Conservation (phyloP, 2,888 invertebrate species). For the Coronaproctus castanopsis region DNA sequence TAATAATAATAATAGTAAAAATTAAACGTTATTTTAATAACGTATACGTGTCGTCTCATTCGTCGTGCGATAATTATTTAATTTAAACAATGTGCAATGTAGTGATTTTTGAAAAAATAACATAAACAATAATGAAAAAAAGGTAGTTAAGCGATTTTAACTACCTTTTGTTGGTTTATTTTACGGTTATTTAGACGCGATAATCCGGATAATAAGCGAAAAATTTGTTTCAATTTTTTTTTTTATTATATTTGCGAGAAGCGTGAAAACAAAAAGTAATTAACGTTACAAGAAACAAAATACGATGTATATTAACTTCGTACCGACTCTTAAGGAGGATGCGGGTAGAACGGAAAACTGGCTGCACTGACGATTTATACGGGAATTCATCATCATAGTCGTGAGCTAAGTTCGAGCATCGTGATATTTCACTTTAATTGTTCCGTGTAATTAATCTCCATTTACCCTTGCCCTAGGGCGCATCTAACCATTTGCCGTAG, state of each 20-base stretch:
- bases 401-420: too few relatives aligned
- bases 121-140: background rate
- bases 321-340: too few relatives aligned
- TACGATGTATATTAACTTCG: background rate
- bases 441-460: too few relatives aligned
- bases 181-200: too few relatives aligned
- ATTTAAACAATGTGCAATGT: background rate
- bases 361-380: background rate
- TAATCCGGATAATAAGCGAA: too few relatives aligned
- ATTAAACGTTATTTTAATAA: too few relatives aligned
- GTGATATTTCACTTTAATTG: too few relatives aligned
- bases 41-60: too few relatives aligned
- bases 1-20: too few relatives aligned
- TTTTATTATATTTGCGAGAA: background rate
- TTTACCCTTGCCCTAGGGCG: too few relatives aligned
- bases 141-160: background rate
- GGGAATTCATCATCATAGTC: background rate
- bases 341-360: background rate
- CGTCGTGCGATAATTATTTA: background rate
- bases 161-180: too few relatives aligned
- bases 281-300: background rate
- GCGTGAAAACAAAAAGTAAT: background rate
- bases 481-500: too few relatives aligned
- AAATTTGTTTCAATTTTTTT: background rate
- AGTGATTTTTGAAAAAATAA: background rate